These are phyloP conservation scores for Rhynchopsitta pachyrhyncha DNA, from an alignment of 2,113 vertebrate genomes.

Conservation along the genomic window DNA sequence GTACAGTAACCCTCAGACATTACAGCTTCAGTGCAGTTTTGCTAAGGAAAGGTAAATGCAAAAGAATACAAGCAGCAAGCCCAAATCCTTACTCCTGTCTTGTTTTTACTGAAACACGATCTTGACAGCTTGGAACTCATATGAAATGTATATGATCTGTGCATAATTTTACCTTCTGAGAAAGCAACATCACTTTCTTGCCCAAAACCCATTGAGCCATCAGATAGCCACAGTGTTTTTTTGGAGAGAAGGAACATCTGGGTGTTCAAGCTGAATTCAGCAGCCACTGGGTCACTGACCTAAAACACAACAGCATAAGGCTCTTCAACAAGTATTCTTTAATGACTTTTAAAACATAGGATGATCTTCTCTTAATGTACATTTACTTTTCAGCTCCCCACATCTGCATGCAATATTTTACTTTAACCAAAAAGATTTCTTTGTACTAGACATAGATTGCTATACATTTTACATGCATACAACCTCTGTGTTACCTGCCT, in stretches of 20 bases:
- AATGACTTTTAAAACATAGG: not conserved
- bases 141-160: not conserved
- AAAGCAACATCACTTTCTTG: conserved; percentile 90
- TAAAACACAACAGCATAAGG: conserved; percentile 54
- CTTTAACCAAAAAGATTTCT: not conserved
- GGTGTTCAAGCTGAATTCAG: conserved; percentile 94
- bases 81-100: not conserved
- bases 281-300: conserved; percentile 95
- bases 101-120: not conserved
- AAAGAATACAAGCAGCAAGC: not conserved
- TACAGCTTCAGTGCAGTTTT: not conserved
- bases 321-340: not conserved
- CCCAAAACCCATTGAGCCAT: conserved; percentile 91
- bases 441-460: not conserved
- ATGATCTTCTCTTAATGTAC: not conserved
- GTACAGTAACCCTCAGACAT: not conserved
- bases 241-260: conserved; percentile 92
- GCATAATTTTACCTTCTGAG: conserved; percentile 82
- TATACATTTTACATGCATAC: not conserved
- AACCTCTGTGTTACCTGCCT: not conserved
- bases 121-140: not conserved
- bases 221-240: conserved; percentile 89
- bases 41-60: not conserved
- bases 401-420: not conserved
- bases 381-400: not conserved